Evolutionary conservation across 2,113 vertebrate genomes (phyloP), one percentile per base, ranked within the genome.

Genomic region (Puntigrus tetrazona): DNA sequence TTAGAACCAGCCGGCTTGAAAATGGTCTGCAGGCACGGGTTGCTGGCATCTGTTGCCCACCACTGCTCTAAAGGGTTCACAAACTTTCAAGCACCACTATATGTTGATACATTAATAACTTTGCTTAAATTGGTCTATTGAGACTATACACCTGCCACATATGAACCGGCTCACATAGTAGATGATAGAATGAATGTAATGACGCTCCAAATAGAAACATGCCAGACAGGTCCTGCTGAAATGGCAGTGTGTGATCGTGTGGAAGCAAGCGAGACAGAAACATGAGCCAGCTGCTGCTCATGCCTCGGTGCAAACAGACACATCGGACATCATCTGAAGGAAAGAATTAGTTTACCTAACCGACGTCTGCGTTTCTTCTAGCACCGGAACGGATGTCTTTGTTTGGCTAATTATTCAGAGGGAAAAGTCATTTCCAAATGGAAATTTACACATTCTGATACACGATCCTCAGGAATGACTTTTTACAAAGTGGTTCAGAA

Each of bases 141-240:
- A 63, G 61, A 65, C 45, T 5, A 36, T 29, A 50, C 57, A n/a
- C 31, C 11, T 52, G 31, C 59, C 43, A 65, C 14, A 27, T 57
- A n/a, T 16, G 8, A 50, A 34, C 43, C 18, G 22, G 22, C 20
- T 18, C 18, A 47, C 47, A 52, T 27, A 52, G 61, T 76, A 50
- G 29, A 63, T 76, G 38, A 76, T 13, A n/a, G 36, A 29, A 7
- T 47, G 50, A 13, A 13, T 76, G 82, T 73, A 14, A 16, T 38
- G 27, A n/a, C 41, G 36, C 55, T 76, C 41, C 76, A 75, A 63
- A 83, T 74, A 55, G 75, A 74, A 83, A 43, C 73, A 52, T 61
- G 27, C 57, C 29, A 5, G 29, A 65, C 18, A 25, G n/a, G 45
- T 36, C 9, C 34, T 36, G 55, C 27, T 20, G n/a, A 72, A 55